These are phyloP conservation scores for Ophraella communa DNA, from an alignment of 2,888 invertebrate species.

Conservation along the genomic window DNA sequence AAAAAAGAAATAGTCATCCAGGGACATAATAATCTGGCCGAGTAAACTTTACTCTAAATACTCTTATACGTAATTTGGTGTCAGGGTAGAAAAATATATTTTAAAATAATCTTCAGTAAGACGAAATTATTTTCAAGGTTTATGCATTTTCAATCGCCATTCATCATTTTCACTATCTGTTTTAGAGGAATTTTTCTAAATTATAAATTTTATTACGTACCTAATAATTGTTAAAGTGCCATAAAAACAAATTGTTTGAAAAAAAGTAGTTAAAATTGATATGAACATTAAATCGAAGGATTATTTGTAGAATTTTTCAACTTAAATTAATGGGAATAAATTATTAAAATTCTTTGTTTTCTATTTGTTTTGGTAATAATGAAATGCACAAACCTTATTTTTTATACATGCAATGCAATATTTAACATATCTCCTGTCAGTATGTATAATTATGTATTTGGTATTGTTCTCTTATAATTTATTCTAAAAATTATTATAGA, in stretches of 20 bases:
- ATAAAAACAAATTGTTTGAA: background rate
- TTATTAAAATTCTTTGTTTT: no score
- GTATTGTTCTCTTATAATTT: background rate
- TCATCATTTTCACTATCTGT: constrained; percentile 14
- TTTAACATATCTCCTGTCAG: background rate
- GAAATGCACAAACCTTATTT: background rate
- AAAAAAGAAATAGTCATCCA: constrained; percentile 28
- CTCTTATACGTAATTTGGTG: constrained; percentile 88
- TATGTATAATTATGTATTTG: background rate
- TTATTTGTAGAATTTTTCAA: no score
- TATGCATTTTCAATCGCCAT: constrained; percentile 41
- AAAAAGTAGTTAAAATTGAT: no score
- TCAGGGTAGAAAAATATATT: constrained; percentile 74
- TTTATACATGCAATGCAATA: background rate
- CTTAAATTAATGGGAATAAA: no score
- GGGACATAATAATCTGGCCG: constrained; percentile 56
- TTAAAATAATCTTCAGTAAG: constrained; percentile 53
- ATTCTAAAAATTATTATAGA: no score
- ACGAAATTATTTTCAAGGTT: constrained; percentile 39
- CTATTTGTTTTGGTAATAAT: background rate
- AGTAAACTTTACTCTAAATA: constrained; percentile 68
- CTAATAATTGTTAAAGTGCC: constrained; percentile 3
- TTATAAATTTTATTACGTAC: no score
- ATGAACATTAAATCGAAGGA: no score
- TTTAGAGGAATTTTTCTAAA: background rate